These are phyloP conservation scores for Anguilla pacifica DNA, from an alignment of 2,797 vertebrate genomes.

Conservation along the genomic window DNA sequence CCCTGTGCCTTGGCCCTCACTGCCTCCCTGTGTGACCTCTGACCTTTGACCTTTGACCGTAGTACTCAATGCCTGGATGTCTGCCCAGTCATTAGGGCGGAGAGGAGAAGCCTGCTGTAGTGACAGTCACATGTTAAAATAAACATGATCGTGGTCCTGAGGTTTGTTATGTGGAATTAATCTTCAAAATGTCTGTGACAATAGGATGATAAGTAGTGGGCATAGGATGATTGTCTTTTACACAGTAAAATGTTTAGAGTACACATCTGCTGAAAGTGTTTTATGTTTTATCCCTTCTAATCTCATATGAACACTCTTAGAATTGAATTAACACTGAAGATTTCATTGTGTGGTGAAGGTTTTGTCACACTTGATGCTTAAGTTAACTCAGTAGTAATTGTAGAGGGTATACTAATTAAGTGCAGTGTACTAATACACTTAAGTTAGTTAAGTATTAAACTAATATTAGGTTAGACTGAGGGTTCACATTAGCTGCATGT, in stretches of 20 bases:
- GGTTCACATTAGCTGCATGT: background rate
- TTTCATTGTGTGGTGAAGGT: background rate
- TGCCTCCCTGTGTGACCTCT: background rate
- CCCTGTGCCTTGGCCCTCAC: background rate
- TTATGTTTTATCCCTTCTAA: background rate
- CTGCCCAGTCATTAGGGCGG: background rate
- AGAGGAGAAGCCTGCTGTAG: background rate
- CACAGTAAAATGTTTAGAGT: background rate
- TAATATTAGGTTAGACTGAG: background rate
- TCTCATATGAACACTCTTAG: background rate
- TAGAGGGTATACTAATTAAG: too few relatives aligned
- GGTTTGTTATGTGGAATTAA: background rate
- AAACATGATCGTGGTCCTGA: background rate
- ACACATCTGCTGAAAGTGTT: background rate
- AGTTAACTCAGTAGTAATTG: background rate
- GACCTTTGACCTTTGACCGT: background rate
- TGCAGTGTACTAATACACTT: too few relatives aligned
- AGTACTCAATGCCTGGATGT: background rate
- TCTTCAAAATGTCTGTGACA: background rate
- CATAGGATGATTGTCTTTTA: background rate
- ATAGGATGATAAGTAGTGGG: background rate
- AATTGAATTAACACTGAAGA: background rate
- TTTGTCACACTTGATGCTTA: background rate
- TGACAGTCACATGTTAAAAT: background rate
- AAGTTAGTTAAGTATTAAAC: too few relatives aligned